These are phyloP conservation scores for Odontophorus gujanensis DNA, from an alignment of 2,113 vertebrate species.

Conservation along the genomic window DNA sequence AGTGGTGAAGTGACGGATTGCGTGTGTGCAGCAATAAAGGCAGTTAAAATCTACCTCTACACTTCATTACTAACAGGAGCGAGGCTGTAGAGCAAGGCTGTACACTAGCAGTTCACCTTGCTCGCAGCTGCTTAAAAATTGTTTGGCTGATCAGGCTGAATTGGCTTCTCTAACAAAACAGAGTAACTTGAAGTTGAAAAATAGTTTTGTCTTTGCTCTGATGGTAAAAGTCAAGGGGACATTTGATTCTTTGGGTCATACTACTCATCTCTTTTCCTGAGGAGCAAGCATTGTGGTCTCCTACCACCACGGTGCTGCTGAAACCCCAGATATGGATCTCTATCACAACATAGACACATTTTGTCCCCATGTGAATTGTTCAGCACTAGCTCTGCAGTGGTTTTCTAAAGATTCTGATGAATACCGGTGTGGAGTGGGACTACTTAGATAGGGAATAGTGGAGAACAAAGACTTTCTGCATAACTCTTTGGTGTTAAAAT, in stretches of 20 bases:
- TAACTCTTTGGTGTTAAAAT: background rate
- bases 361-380: background rate
- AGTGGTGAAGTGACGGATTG: background rate
- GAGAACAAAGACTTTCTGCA: background rate
- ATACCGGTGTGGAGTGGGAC: background rate
- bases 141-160: background rate
- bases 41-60: background rate
- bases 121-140: background rate
- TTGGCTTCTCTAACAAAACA: background rate
- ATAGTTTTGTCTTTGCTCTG: background rate
- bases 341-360: background rate
- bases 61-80: background rate
- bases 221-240: background rate
- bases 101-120: background rate
- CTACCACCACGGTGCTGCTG: background rate
- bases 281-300: fast-evolving
- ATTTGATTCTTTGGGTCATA: background rate
- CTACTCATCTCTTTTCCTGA: background rate
- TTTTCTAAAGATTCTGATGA: background rate
- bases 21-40: background rate
- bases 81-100: background rate
- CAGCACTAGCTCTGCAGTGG: background rate
- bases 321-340: background rate
- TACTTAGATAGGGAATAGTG: background rate
- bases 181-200: background rate